Evolutionary conservation across 2,797 vertebrate species (phyloP), one percentile per base, ranked within the genome.

Genomic region (Erithacus rubecula): DNA sequence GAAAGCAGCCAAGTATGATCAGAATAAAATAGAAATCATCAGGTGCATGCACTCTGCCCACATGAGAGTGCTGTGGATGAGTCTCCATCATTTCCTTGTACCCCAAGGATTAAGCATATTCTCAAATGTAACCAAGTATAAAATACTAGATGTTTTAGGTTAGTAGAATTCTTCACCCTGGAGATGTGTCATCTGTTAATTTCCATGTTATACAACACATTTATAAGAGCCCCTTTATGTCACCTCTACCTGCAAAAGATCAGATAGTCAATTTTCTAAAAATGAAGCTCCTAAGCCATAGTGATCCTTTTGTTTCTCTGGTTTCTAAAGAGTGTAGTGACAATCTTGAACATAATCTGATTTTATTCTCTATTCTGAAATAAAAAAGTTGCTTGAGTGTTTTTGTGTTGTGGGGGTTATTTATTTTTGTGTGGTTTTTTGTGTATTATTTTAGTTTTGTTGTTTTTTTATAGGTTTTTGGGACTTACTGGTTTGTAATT

Each of bases 1-100:
- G 18, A 67, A 82, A 58, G 21, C 14, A 65, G 30, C 4, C 11
- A 8, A 15, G 39, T 47, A 36, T 12, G n/a, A 26, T n/a, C 36
- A 63, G 12, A 71, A 75, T 43, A 32, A 67, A 81, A 37, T 1
- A 55, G 6, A 53, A 26, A 37, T 20, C 17, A 41, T 36, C 4
- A 36, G 21, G 34, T 32, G 3, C 4, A 18, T 8, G 20, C 4
- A 34, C 17, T 11, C 26, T 41, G 12, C 1, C 1, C 8, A 10
- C 1, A 5, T 36, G 5, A 14, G 21, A 71, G 26, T 4, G 2
- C 4, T 27, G 19, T 11, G 9, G 16, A 7, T 75, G 17, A 27
- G 5, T 46, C 19, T 10, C 4, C 30, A 43, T 4, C 4, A 63
- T 51, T 83, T 46, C 14, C 17, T 78, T 19, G 41, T 62, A 24